Conservation (phyloP, 2,113 vertebrate species). For the Entelurus aequoreus region DNA sequence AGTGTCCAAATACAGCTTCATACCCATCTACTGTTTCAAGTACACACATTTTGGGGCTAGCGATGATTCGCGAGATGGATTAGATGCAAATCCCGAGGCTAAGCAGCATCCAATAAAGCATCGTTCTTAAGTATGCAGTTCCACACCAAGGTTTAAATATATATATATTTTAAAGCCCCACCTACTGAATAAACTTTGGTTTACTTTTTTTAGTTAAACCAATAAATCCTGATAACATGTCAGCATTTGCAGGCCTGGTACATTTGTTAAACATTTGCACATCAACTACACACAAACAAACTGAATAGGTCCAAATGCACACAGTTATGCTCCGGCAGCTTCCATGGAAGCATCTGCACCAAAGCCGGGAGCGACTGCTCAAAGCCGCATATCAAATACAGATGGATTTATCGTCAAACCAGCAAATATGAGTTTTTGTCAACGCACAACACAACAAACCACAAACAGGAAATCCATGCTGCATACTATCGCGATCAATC, state of each 20-base stretch:
- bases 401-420: conserved; percentile 24
- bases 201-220: conserved; percentile 19
- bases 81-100: not conserved
- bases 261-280: conserved; percentile 27
- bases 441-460: conserved; percentile 14
- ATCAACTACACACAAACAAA: not conserved
- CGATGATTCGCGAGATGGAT: not conserved
- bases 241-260: conserved; percentile 8
- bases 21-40: not conserved
- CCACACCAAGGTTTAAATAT: not conserved
- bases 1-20: not conserved
- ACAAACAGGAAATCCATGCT: conserved; percentile 15
- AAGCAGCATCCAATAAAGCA: not conserved
- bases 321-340: conserved; percentile 14
- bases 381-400: conserved; percentile 19
- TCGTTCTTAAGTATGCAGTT: too few species aligned
- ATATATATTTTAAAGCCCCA: not conserved
- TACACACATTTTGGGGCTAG: not conserved
- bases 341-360: conserved; percentile 2
- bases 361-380: conserved; percentile 2
- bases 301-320: not conserved
- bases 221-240: conserved; percentile 27
- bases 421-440: conserved; percentile 18
- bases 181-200: not conserved
- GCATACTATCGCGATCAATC: conserved; percentile 30